phyloP scores from a whole-genome alignment of 2,797 vertebrate genomes.

The Channallabes apus region DNA sequence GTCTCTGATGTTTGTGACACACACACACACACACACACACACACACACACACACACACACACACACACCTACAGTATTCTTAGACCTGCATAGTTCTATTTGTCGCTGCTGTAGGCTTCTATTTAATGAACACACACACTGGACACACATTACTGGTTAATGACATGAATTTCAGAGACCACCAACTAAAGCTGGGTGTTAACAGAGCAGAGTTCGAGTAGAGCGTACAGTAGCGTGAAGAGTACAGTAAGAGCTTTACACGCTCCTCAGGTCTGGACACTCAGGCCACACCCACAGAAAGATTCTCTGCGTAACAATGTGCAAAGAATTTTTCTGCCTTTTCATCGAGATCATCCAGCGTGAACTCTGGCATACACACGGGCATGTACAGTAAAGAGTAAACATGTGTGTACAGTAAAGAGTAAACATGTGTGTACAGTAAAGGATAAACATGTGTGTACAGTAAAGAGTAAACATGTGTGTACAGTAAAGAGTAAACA shows the following conservation, averaged over 20 bases:
- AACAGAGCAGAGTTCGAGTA: neutral
- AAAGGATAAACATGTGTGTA: too few relatives aligned
- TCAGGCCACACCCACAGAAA: neutral
- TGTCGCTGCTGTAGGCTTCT: neutral
- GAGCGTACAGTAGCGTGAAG: too few relatives aligned
- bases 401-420: too few relatives aligned
- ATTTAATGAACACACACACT: neutral
- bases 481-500: too few relatives aligned
- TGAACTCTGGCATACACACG: too few relatives aligned
- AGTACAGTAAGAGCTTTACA: neutral
- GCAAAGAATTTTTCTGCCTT: neutral
- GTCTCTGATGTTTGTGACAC: slow-evolving; percentile 29
- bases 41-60: slow-evolving; percentile 10
- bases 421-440: too few relatives aligned
- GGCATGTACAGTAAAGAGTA: too few relatives aligned
- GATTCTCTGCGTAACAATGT: neutral
- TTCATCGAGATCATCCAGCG: too few relatives aligned
- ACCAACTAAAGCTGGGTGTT: neutral
- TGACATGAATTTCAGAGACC: neutral
- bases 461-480: too few relatives aligned
- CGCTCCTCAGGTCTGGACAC: neutral
- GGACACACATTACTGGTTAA: neutral
- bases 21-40: neutral
- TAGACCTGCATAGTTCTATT: neutral
- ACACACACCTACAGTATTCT: neutral